A percentile compares a stretch with the other conserved stretches of the same genome.
These are phyloP conservation scores for Harpegnathos saltator DNA, from an alignment of 1,140 invertebrate genomes.

Conservation along the genomic window DNA sequence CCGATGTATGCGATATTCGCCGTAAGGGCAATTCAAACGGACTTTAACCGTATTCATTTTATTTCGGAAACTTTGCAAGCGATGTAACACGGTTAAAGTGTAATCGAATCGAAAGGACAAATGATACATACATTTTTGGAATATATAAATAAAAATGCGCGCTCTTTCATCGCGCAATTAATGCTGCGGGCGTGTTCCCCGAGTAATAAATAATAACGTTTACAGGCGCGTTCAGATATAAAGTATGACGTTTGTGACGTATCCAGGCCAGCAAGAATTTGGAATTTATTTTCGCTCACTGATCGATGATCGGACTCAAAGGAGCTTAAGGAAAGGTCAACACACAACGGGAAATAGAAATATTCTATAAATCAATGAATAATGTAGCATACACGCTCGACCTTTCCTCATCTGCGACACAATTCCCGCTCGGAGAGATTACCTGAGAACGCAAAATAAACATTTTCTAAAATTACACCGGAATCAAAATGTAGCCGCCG, in stretches of 20 bases:
- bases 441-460: slow-evolving; percentile 5
- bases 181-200: too few species aligned
- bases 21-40: background rate
- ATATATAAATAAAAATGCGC: too few species aligned
- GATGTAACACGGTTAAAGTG: background rate
- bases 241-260: slow-evolving; percentile 9
- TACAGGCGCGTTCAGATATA: background rate
- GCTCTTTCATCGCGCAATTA: background rate
- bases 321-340: slow-evolving; percentile 23
- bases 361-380: slow-evolving; percentile 51
- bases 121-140: background rate
- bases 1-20: slow-evolving; percentile 14
- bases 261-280: slow-evolving; percentile 26
- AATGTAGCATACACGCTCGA: slow-evolving; percentile 15
- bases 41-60: too few species aligned
- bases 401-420: background rate
- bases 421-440: background rate
- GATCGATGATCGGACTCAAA: slow-evolving; percentile 18
- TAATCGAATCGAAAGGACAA: background rate
- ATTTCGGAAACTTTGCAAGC: slow-evolving; percentile 6
- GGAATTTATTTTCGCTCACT: slow-evolving; percentile 11
- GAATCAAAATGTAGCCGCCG: background rate
- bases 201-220: background rate
- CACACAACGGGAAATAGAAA: slow-evolving; percentile 34
- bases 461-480: background rate